A percentile compares a stretch with the other conserved stretches of the same genome.
Evolutionary conservation across 2,113 vertebrate genomes (phyloP).

Genomic region (Heterocephalus glaber): DNA sequence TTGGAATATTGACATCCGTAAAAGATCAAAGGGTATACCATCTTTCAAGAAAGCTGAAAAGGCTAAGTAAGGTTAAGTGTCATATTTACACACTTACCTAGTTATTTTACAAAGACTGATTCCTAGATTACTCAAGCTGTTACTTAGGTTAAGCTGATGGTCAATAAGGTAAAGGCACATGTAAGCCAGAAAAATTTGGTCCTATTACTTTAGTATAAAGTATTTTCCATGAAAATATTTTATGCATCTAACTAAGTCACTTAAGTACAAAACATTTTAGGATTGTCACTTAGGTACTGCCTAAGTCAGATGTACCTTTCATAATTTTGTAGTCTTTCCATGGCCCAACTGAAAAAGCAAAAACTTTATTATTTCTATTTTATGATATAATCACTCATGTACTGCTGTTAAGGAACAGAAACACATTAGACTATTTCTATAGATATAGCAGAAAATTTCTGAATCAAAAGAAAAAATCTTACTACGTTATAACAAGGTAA

Average conservation of each 20-base stretch:
- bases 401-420: slow-evolving; percentile 58
- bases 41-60: slow-evolving; percentile 43
- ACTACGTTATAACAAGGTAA: slow-evolving; percentile 60
- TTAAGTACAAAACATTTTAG: slow-evolving; percentile 49
- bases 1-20: slow-evolving; percentile 13
- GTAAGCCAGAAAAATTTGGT: slow-evolving; percentile 61
- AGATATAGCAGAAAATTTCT: slow-evolving; percentile 33
- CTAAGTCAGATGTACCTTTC: background rate
- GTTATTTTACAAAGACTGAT: slow-evolving; percentile 49
- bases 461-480: slow-evolving; percentile 51
- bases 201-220: slow-evolving; percentile 32
- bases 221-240: slow-evolving; percentile 61
- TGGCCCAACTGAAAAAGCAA: slow-evolving; percentile 34
- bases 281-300: background rate
- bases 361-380: slow-evolving; percentile 34
- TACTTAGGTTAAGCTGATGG: slow-evolving; percentile 8
- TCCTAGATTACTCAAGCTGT: slow-evolving; percentile 31
- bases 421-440: slow-evolving; percentile 50
- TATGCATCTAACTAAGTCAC: slow-evolving; percentile 47
- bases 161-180: background rate
- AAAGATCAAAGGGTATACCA: slow-evolving; percentile 18
- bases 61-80: background rate
- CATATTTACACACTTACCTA: slow-evolving; percentile 25
- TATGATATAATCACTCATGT: background rate
- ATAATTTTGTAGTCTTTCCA: background rate